phyloP scores from a whole-genome alignment of 1,140 invertebrate genomes.

The silkworm (Bombyx mori) region ASM3026992v2 NC_085119.1:6664501-6665000 shows the following conservation, averaged over 20 bases:
- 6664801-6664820: no score
- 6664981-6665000: slow-evolving; percentile 8
- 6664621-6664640: slow-evolving; percentile 50
- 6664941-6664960: not conserved
- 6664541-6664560: no score
- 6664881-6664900: not conserved
- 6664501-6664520: slow-evolving; percentile 43
- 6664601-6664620: slow-evolving; percentile 43
- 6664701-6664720: no score
- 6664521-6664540: slow-evolving; percentile 10
- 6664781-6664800: no score
- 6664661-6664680: slow-evolving; percentile 34
- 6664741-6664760: no score
- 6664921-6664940: no score
- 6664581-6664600: slow-evolving; percentile 44
- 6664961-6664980: slow-evolving; percentile 9
- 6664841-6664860: no score
- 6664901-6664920: slow-evolving; percentile 15
- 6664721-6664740: no score
- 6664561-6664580: no score
- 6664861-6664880: no score
- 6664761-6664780: no score
- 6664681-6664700: slow-evolving; percentile 12
- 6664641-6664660: slow-evolving; percentile 44
- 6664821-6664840: no score